These are phyloP conservation scores for Enteromius trimaculatus DNA, from an alignment of 2,797 vertebrate species.

Conservation along the genomic window DNA sequence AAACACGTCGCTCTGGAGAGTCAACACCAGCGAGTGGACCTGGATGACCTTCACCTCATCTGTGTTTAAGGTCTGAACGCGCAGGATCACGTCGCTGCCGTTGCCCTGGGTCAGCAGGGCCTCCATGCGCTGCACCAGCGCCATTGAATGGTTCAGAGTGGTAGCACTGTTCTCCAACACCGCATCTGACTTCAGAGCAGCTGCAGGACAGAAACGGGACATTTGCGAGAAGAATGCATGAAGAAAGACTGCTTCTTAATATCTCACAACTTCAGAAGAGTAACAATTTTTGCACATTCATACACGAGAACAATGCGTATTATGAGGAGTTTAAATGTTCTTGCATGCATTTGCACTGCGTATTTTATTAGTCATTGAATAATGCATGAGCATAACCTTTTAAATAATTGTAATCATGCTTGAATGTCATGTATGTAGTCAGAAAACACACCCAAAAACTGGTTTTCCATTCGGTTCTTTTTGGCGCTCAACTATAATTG, in stretches of 20 bases:
- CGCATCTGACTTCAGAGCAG: constrained; percentile 84
- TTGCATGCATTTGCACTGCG: not conserved
- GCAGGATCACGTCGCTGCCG: constrained; percentile 82
- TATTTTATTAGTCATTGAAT: not conserved
- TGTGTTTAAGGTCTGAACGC: constrained; percentile 78
- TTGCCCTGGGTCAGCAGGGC: constrained; percentile 85
- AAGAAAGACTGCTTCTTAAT: not conserved
- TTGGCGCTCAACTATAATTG: not conserved
- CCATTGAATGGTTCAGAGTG: constrained; percentile 91
- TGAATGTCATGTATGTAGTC: not conserved
- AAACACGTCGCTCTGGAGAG: constrained; percentile 82
- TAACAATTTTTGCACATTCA: not conserved
- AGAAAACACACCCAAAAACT: not conserved
- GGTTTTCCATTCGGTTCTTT: not conserved
- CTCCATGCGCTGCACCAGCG: constrained; percentile 88
- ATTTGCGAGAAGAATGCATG: not conserved
- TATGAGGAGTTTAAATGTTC: not conserved
- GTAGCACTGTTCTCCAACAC: constrained; percentile 73
- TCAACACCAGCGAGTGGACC: constrained; percentile 82
- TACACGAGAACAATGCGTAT: not conserved
- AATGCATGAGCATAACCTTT: not conserved
- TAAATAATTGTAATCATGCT: not conserved
- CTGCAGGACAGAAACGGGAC: constrained; percentile 33
- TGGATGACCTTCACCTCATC: constrained; percentile 91
- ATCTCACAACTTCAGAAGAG: not conserved